These are phyloP conservation scores for Disparrhopalites patrizii DNA, from an alignment of 2,888 invertebrate species.

Conservation along the genomic window DNA sequence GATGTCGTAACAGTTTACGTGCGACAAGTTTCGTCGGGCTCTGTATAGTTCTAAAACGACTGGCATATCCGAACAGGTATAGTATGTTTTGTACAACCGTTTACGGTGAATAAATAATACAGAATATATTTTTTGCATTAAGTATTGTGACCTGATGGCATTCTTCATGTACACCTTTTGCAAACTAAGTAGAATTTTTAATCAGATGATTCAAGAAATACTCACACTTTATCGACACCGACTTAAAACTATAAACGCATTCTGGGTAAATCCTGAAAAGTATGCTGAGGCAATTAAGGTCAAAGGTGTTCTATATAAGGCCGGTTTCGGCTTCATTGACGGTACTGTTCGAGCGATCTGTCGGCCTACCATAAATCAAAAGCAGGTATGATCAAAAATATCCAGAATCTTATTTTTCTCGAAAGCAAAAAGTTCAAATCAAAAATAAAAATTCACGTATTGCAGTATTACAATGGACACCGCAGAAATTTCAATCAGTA, in stretches of 20 bases:
- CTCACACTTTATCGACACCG: background rate
- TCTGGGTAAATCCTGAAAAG: background rate
- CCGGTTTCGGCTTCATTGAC: slow-evolving; percentile 14
- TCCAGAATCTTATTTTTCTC: too few relatives aligned
- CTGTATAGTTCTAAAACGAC: background rate
- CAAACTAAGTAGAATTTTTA: slow-evolving; percentile 3
- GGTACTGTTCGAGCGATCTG: slow-evolving; percentile 19
- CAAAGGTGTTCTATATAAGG: slow-evolving; percentile 5
- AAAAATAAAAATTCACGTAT: background rate
- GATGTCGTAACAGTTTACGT: background rate
- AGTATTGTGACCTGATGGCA: background rate
- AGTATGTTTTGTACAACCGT: background rate
- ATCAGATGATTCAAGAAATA: background rate
- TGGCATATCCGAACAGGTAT: background rate
- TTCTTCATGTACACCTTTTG: background rate
- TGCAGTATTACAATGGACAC: slow-evolving; percentile 14
- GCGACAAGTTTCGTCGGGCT: background rate
- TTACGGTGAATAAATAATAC: too few relatives aligned
- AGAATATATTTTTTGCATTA: too few relatives aligned
- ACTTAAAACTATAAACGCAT: background rate
- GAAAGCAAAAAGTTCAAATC: too few relatives aligned
- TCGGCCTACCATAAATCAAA: slow-evolving; percentile 4
- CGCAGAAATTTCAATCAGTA: slow-evolving; percentile 17
- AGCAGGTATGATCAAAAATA: too few relatives aligned
- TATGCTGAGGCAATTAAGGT: background rate